Conservation (phyloP, 1,140 invertebrate genomes). For the Lasioglossum albipes region DNA sequence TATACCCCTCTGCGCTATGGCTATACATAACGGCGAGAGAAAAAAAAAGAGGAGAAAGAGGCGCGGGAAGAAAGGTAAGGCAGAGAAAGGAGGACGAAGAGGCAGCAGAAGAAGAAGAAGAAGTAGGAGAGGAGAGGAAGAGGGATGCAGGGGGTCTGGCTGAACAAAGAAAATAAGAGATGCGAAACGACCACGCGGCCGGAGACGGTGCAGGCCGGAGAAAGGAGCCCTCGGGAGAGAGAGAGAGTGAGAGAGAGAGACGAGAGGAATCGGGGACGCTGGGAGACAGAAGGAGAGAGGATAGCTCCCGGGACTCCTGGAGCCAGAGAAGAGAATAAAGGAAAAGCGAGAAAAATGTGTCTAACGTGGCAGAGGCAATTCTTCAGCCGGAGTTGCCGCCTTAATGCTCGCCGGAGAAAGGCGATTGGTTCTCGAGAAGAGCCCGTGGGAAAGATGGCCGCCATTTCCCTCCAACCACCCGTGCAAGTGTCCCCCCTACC, state of each 20-base stretch:
- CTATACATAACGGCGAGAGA: conserved; percentile 50
- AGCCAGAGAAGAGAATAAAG: conserved; percentile 77
- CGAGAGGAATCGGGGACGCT: background rate
- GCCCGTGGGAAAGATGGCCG: conserved; percentile 80
- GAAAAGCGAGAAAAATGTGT: conserved; percentile 82
- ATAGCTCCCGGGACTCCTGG: conserved; percentile 64
- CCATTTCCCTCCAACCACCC: conserved; percentile 80
- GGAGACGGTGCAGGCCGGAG: conserved; percentile 46
- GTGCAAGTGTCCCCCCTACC: conserved; percentile 70
- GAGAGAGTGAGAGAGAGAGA: conserved; percentile 43
- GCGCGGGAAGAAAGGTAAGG: conserved; percentile 76
- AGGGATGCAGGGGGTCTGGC: conserved; percentile 63
- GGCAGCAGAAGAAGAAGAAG: conserved; percentile 25
- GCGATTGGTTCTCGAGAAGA: conserved; percentile 80
- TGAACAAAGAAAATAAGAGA: conserved; percentile 79
- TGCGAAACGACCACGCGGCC: conserved; percentile 69
- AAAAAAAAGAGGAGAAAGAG: conserved; percentile 20
- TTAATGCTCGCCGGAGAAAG: conserved; percentile 76
- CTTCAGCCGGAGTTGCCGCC: conserved; percentile 80
- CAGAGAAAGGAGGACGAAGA: conserved; percentile 66
- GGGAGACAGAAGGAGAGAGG: conserved; percentile 7
- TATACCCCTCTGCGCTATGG: conserved; percentile 55
- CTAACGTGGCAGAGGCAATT: conserved; percentile 80
- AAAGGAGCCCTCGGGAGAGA: background rate
- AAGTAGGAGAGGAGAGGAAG: conserved; percentile 1